These are phyloP conservation scores for Nemotelus pantherinus DNA, from an alignment of 2,888 invertebrate genomes.

Conservation along the genomic window DNA sequence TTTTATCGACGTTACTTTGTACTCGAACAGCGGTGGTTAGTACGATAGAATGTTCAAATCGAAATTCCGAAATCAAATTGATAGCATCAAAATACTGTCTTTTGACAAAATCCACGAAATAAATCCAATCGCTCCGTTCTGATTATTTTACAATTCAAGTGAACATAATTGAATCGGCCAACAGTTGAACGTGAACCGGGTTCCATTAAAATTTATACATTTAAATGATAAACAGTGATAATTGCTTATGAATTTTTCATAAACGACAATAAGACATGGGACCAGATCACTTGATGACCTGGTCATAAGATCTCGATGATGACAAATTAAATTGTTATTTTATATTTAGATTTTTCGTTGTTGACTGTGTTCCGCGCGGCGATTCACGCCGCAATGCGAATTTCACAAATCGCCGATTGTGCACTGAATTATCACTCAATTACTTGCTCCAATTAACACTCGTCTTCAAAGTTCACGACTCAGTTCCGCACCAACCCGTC, in stretches of 20 bases:
- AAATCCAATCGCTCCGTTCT: neutral
- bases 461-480: neutral
- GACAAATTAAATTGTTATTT: too few relatives aligned
- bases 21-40: too few relatives aligned
- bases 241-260: constrained; percentile 35
- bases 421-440: neutral
- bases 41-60: too few relatives aligned
- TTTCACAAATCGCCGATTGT: neutral
- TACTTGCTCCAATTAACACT: constrained; percentile 9
- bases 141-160: constrained; percentile 1
- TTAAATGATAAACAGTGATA: constrained; percentile 41
- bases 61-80: too few relatives aligned
- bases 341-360: too few relatives aligned
- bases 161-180: neutral
- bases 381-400: too few relatives aligned
- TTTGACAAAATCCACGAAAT: too few relatives aligned
- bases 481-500: neutral
- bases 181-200: constrained; percentile 2
- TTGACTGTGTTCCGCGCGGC: too few relatives aligned
- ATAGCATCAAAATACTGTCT: too few relatives aligned
- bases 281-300: constrained; percentile 25
- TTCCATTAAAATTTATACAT: constrained; percentile 31
- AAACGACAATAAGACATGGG: neutral
- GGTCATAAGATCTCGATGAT: neutral
- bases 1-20: too few relatives aligned